Conservation (phyloP, 2,797 vertebrate genomes). For the Girardinus metallicus region DNA sequence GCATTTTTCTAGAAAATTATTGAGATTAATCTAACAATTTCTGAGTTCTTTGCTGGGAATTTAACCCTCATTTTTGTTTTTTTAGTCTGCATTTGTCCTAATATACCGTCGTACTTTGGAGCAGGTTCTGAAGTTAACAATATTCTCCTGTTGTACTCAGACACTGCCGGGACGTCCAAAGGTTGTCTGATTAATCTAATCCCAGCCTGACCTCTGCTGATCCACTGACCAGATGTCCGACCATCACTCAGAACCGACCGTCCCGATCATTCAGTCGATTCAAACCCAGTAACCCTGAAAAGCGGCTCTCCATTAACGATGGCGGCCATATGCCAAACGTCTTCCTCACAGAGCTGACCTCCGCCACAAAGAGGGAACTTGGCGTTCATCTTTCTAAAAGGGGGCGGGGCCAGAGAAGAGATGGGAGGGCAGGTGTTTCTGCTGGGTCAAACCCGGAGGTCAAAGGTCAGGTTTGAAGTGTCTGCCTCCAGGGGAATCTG, state of each 20-base stretch:
- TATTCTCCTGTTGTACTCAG: neutral
- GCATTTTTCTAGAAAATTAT: too few species aligned
- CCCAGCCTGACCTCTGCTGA: conserved; percentile 13
- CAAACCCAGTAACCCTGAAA: conserved; percentile 42
- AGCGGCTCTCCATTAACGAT: conserved; percentile 38
- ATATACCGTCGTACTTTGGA: too few species aligned
- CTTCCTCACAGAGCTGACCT: conserved; percentile 53
- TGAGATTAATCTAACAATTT: too few species aligned
- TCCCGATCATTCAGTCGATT: conserved; percentile 28
- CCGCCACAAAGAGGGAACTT: conserved; percentile 35
- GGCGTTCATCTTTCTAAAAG: conserved; percentile 63
- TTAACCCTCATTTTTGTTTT: too few species aligned
- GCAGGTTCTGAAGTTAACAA: too few species aligned
- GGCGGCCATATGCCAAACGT: conserved; percentile 38
- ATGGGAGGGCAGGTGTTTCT: conserved; percentile 62
- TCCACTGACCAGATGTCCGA: conserved; percentile 55
- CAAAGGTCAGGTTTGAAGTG: conserved; percentile 69
- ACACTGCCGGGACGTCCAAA: neutral
- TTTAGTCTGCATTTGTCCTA: neutral
- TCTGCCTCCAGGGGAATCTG: conserved; percentile 42
- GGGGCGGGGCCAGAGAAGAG: conserved; percentile 18
- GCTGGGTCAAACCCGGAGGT: conserved; percentile 51
- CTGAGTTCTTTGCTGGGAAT: too few species aligned
- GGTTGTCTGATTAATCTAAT: neutral
- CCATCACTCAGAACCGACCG: conserved; percentile 36